phyloP scores from a whole-genome alignment of 2,797 vertebrate genomes.

The Galaxias olidus region DNA sequence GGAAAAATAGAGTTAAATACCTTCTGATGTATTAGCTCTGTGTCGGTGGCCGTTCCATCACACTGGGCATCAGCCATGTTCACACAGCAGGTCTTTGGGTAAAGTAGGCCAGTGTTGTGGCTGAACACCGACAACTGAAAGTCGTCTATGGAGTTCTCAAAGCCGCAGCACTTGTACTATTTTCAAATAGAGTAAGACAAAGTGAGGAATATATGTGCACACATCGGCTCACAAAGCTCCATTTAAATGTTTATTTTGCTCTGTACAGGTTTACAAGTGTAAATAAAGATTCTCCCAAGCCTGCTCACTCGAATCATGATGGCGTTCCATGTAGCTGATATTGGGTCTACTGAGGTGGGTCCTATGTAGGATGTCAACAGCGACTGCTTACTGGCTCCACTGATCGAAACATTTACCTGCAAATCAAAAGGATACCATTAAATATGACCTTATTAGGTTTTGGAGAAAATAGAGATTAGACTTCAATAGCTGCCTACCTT shows the following conservation, averaged over 20 bases:
- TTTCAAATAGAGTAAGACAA: neutral
- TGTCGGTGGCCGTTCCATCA: conserved; percentile 12
- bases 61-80: conserved; percentile 5
- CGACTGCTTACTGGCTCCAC: conserved; percentile 7
- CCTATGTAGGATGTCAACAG: conserved; percentile 16
- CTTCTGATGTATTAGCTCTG: neutral
- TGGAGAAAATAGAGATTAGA: too few species aligned
- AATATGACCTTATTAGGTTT: too few species aligned
- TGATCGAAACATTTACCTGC: conserved; percentile 16
- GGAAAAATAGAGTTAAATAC: neutral
- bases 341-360: conserved; percentile 15
- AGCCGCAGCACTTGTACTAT: conserved; percentile 31
- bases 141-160: conserved; percentile 20
- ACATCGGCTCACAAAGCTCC: too few species aligned
- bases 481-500: too few species aligned
- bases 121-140: conserved; percentile 17
- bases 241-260: too few species aligned
- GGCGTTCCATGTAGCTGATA: conserved; percentile 26
- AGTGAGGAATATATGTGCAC: too few species aligned
- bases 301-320: conserved; percentile 20
- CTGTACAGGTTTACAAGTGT: too few species aligned
- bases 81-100: conserved; percentile 30
- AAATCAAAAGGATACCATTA: neutral
- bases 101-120: conserved; percentile 21
- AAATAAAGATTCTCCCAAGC: neutral